Base-by-base conservation (phyloP, 2,888 invertebrate species). In the Standfussiana lucernea region DNA sequence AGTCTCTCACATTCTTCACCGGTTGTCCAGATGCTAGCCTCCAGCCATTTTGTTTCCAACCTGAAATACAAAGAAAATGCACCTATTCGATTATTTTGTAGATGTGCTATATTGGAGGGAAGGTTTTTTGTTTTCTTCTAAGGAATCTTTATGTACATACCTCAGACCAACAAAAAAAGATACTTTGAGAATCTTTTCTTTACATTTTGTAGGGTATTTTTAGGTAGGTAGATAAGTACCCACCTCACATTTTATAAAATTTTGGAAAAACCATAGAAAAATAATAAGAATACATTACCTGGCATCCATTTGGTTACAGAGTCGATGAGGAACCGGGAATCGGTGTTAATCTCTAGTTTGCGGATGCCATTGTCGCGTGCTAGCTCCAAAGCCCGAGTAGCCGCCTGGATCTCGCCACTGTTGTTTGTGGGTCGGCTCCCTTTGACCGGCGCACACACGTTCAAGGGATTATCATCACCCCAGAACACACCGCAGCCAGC, bases 401-500 rank as follows among this genome's bases (percentile, higher is more conserved):
- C 98, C 2, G 99, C 99, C 96, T 99, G 98, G 82, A 99, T 99
- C 96, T 99, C 99, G 15, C 99, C 99, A 88, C 98, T 98, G 94
- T 99, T 99, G 93, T 99, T 99, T 0, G 99, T 99, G 8, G 98
- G 98, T 76, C 98, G 97, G 15, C 99, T 99, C 5, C 99, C 99
- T 7, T 95, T 92, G 0, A 99, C 98, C 8, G 98, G 98, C 89
- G 98, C 97, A 15, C 98, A 98, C 18, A 98, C 94, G 95, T 99
- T 99, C 97, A 98, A 92, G 1, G 97, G 97, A 96, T 99, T 98
- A 82, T 97, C 94, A 61, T 97, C 97, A 7, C 98, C 98, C 97
- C 99, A 99, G 97, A 98, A 99, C 8, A 99, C 99, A 2, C 99
- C 99, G 79, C 99, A 97, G 2, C 99, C 99, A 21, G 99, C 99